Evolutionary conservation across 2,888 invertebrate species (phyloP).

Genomic region (Brenthis daphne): DNA sequence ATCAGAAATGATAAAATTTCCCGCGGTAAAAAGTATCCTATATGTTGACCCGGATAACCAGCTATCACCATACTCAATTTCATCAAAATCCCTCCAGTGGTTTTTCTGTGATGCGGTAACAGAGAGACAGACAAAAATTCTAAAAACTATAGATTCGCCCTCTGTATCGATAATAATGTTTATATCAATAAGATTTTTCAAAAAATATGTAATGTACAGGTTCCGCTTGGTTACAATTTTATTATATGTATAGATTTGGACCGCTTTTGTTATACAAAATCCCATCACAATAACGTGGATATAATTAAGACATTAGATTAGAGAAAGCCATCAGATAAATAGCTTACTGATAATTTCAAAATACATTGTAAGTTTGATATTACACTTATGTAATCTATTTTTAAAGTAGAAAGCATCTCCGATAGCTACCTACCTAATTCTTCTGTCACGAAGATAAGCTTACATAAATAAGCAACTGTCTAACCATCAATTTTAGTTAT

Average conservation of each 20-base stretch:
- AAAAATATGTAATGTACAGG: no score
- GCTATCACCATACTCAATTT: no score
- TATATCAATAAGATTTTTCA: no score
- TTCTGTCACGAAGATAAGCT: conserved; percentile 61
- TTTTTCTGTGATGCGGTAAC: no score
- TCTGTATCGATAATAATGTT: no score
- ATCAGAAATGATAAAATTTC: no score
- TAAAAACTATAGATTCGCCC: no score
- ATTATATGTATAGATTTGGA: not conserved
- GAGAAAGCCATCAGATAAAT: conserved; percentile 43
- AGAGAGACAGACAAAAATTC: no score
- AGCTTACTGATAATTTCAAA: conserved; percentile 34
- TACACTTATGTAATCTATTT: conserved; percentile 26
- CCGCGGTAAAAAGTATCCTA: no score
- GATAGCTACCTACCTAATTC: conserved; percentile 45
- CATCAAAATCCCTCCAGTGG: no score
- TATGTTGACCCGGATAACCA: no score
- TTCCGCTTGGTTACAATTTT: no score
- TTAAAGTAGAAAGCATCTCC: conserved; percentile 59
- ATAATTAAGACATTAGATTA: conserved; percentile 42
- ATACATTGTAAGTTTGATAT: conserved; percentile 30
- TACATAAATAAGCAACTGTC: conserved; percentile 63
- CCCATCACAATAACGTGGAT: conserved; percentile 29
- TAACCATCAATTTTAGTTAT: conserved; percentile 64
- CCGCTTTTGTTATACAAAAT: conserved; percentile 4